Evolutionary conservation across 2,888 invertebrate genomes (phyloP).

Genomic region (Chromoteleia sp.): DNA sequence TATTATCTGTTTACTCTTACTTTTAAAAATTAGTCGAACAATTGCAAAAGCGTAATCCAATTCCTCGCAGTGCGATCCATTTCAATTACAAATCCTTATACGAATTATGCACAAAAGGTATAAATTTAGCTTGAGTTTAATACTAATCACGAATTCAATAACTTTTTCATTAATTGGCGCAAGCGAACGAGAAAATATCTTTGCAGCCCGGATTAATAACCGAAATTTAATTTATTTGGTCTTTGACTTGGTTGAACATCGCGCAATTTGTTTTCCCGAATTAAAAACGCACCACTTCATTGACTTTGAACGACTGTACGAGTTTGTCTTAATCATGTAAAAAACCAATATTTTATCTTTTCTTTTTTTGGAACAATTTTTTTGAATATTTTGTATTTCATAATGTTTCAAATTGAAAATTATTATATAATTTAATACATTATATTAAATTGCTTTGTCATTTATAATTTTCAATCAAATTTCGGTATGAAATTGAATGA

Average conservation of each 20-base stretch:
- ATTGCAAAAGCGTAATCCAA: conserved; percentile 34
- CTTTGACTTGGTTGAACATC: conserved; percentile 31
- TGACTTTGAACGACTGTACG: not conserved
- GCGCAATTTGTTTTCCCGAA: conserved; percentile 7
- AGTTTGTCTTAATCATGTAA: conserved; percentile 1
- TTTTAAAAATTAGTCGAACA: conserved; percentile 1
- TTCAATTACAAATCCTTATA: conserved; percentile 40
- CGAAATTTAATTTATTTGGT: conserved; percentile 41
- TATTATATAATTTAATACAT: no score
- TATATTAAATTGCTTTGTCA: no score
- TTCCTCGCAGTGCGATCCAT: conserved; percentile 11
- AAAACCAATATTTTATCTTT: no score
- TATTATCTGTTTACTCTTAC: conserved; percentile 25
- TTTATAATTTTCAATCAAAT: no score
- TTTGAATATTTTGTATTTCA: no score
- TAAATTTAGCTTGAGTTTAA: conserved; percentile 9
- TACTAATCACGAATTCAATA: conserved; percentile 28
- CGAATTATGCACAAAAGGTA: conserved; percentile 42
- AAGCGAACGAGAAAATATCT: conserved; percentile 32
- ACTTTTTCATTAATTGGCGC: conserved; percentile 49
- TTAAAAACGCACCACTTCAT: conserved; percentile 1
- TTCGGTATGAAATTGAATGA: no score
- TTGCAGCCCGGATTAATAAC: conserved; percentile 33
- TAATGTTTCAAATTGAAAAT: no score
- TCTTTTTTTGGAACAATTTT: no score